Evolutionary conservation across 2,888 invertebrate genomes (phyloP).

Genomic region (Tridacna gigas): DNA sequence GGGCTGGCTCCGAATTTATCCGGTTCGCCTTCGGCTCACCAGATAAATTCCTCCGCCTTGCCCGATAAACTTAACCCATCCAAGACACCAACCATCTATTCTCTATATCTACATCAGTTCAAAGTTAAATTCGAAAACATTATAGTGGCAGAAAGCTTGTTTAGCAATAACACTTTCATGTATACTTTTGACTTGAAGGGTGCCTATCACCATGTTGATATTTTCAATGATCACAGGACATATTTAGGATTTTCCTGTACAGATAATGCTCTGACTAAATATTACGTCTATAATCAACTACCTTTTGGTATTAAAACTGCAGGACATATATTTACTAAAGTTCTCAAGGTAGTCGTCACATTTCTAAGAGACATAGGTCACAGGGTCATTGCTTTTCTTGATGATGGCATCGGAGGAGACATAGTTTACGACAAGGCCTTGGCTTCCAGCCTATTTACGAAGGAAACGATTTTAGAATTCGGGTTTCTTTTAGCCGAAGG

Average conservation of each 20-base stretch:
- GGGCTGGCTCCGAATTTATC: no score
- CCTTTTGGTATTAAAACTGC: conserved; percentile 2
- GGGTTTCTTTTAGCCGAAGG: no score
- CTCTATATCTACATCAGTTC: no score
- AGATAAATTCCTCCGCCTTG: no score
- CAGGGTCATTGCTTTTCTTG: not conserved
- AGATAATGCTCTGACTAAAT: not conserved
- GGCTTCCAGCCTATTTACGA: not conserved
- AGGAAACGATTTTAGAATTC: not conserved
- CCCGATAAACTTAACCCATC: no score
- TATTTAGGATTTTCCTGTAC: conserved; percentile 1
- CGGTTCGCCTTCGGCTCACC: no score
- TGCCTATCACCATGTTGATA: no score
- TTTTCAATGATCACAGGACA: not conserved
- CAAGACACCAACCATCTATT: no score
- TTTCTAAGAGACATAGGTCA: not conserved
- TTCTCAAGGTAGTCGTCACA: conserved; percentile 7
- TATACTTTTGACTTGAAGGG: not conserved
- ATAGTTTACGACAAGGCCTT: not conserved
- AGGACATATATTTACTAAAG: conserved; percentile 6
- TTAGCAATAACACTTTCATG: not conserved
- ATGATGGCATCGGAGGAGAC: not conserved
- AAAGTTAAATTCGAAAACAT: conserved; percentile 7
- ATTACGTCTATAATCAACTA: not conserved
- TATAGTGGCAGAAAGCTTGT: not conserved